phyloP scores from a whole-genome alignment of 2,113 vertebrate genomes.

The Nibea albiflora region DNA sequence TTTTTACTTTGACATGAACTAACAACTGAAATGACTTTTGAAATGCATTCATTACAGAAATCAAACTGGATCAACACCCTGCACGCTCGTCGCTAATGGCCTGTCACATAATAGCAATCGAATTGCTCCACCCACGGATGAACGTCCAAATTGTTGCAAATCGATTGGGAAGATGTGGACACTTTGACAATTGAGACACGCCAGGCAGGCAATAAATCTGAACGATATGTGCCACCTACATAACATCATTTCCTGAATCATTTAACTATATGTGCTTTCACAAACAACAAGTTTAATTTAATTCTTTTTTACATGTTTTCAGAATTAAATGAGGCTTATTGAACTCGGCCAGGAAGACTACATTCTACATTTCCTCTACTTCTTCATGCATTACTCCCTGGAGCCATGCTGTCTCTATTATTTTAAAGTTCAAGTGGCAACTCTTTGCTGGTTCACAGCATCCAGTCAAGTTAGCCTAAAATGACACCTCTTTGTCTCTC shows the following conservation, averaged over 20 bases:
- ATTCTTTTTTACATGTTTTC: too few relatives aligned
- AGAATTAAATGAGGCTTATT: neutral
- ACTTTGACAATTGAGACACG: neutral
- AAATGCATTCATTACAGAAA: constrained; percentile 21
- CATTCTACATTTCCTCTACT: neutral
- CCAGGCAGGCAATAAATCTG: neutral
- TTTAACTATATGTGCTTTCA: neutral
- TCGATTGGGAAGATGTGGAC: neutral
- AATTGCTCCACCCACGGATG: neutral
- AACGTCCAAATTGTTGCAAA: neutral
- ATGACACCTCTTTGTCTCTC: neutral
- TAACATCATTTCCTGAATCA: neutral
- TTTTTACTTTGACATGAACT: constrained; percentile 1
- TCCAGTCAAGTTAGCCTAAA: neutral
- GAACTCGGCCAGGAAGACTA: neutral
- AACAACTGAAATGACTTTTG: neutral
- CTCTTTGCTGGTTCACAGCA: constrained; percentile 1
- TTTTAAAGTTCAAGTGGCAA: constrained; percentile 8
- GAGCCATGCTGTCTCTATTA: neutral
- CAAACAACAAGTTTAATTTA: too few relatives aligned
- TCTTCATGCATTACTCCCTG: neutral
- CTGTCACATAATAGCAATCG: neutral
- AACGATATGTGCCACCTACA: neutral
- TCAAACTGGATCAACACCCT: constrained; percentile 7
- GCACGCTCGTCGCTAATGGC: neutral